Percentiles rank a stretch among this genome's conserved stretches.
phyloP scores from a whole-genome alignment of 1,140 invertebrate genomes.

The Drosophila carrolli region DNA sequence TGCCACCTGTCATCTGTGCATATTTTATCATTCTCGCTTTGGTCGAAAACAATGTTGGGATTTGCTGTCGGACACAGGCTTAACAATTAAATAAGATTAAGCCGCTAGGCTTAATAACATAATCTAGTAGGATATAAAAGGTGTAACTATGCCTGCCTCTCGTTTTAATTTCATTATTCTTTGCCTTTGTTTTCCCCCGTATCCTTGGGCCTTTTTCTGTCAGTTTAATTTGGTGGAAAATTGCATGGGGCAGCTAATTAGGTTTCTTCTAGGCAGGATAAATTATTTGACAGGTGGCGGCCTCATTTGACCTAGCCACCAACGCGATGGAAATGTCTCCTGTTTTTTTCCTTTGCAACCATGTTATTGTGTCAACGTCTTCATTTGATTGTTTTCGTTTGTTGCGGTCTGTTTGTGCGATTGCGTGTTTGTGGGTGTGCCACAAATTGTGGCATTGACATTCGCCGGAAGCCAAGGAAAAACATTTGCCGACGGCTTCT shows the following conservation, averaged over 20 bases:
- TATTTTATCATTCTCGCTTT: constrained; percentile 38
- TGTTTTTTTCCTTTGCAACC: background rate
- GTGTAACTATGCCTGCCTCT: constrained; percentile 38
- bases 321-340: constrained; percentile 7
- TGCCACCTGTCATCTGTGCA: constrained; percentile 41
- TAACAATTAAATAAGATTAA: constrained; percentile 5
- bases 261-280: constrained; percentile 53
- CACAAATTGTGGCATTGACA: constrained; percentile 80
- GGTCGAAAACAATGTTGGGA: constrained; percentile 15
- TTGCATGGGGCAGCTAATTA: constrained; percentile 69
- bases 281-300: constrained; percentile 65
- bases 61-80: constrained; percentile 11
- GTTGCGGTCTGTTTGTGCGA: constrained; percentile 18
- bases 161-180: constrained; percentile 48
- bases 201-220: constrained; percentile 35
- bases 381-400: constrained; percentile 40
- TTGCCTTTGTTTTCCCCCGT: background rate
- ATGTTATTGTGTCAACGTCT: constrained; percentile 55
- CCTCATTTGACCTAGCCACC: constrained; percentile 34
- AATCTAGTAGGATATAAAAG: constrained; percentile 36
- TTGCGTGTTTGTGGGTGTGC: constrained; percentile 34
- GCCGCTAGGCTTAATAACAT: constrained; percentile 15
- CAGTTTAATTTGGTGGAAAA: constrained; percentile 75
- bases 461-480: constrained; percentile 78
- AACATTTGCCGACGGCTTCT: constrained; percentile 76